Conservation (phyloP, 2,888 invertebrate genomes). For the Bibio marci region DNA sequence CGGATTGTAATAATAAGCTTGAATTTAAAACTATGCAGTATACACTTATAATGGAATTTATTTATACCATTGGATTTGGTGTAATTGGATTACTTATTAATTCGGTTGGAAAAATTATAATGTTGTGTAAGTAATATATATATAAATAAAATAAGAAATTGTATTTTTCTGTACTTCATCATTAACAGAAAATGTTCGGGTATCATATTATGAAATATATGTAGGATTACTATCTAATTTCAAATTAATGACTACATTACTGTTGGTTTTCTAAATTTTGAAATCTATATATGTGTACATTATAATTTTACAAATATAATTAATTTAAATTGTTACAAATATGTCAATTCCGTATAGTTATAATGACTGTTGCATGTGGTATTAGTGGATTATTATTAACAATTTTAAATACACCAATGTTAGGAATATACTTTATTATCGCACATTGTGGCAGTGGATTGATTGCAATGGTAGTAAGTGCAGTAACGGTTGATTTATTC, state of each 20-base stretch:
- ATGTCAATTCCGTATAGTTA: too few relatives aligned
- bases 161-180: too few relatives aligned
- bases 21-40: conserved; percentile 19
- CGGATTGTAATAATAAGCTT: conserved; percentile 16
- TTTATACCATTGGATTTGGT: conserved; percentile 19
- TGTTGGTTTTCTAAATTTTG: too few relatives aligned
- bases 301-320: too few relatives aligned
- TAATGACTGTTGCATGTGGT: conserved; percentile 13
- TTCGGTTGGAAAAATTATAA: conserved; percentile 16
- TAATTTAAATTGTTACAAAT: too few relatives aligned
- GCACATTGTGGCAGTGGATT: conserved; percentile 17
- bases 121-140: conserved; percentile 20
- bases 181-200: too few relatives aligned
- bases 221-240: too few relatives aligned
- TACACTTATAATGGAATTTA: conserved; percentile 17
- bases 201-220: too few relatives aligned
- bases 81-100: conserved; percentile 19
- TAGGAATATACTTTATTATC: conserved; percentile 18
- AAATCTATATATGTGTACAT: too few relatives aligned
- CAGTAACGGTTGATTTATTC: conserved; percentile 22
- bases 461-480: conserved; percentile 20
- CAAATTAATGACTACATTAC: too few relatives aligned
- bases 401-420: conserved; percentile 15
- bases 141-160: too few relatives aligned
- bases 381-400: conserved; percentile 14